A percentile compares a stretch with the other conserved stretches of the same genome.
Evolutionary conservation across 1,140 invertebrate species (phyloP).

Genomic region (Musca vetustissima): DNA sequence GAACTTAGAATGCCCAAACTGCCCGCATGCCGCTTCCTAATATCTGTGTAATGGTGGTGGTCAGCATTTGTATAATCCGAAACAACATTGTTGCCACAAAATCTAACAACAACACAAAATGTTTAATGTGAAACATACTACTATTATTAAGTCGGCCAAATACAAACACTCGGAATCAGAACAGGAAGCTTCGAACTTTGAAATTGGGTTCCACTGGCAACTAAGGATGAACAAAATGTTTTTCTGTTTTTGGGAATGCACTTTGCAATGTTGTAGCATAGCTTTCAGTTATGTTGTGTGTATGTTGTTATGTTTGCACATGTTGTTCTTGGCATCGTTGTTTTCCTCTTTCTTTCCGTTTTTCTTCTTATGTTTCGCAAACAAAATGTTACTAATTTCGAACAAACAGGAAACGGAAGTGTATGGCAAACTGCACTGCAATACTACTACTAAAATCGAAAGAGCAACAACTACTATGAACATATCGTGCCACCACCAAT

Average conservation of each 20-base stretch:
- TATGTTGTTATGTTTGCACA: constrained; percentile 3
- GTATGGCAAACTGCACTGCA: background rate
- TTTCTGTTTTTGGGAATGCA: background rate
- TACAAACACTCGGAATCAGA: background rate
- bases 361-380: background rate
- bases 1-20: background rate
- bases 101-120: background rate
- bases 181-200: background rate
- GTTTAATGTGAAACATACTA: too few species aligned
- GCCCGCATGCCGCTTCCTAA: too few species aligned
- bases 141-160: too few species aligned
- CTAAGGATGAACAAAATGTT: too few species aligned
- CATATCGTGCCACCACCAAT: too few species aligned
- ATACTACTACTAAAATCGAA: too few species aligned
- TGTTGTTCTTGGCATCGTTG: background rate
- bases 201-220: too few species aligned
- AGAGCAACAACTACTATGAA: constrained; percentile 7
- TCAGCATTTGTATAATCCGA: background rate
- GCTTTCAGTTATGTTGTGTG: background rate
- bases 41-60: background rate
- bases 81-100: constrained; percentile 16
- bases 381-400: constrained; percentile 23
- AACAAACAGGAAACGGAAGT: constrained; percentile 20
- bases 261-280: background rate
- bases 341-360: background rate